Evolutionary conservation across 2,797 vertebrate genomes (phyloP), one percentile per base, ranked within the genome.

Genomic region (Morelia viridis): DNA sequence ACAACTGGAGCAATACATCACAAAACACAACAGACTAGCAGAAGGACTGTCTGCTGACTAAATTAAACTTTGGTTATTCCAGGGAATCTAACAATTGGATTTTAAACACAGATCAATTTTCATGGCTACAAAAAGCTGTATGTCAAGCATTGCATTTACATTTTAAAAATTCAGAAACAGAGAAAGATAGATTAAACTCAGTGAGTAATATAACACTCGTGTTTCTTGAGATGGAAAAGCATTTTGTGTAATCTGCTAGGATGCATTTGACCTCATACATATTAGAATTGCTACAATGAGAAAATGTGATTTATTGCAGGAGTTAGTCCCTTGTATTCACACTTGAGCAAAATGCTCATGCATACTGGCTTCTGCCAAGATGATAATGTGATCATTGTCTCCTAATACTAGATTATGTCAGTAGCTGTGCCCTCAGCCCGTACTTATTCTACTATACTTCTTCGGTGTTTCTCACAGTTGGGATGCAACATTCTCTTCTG

Each of bases 251-350:
- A 83, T 95, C 96, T 90, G 1, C 17, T 95, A 10, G 87, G 85
- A 92, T 90, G 89, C 57, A 7, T 95, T 96, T 95, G 92, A 93
- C 90, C 89, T 95, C 90, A 89, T 90, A 93, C 0, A 0, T 93
- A 95, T 90, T 95, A 87, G 62, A 68, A 92, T 94, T 93, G 28
- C 60, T 93, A 50, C 6, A 92, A 26, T 65, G 85, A 95, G 91
- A 95, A 95, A 94, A 94, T 6, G 15, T 95, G 95, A 95, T 96
- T 96, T 94, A 96, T 95, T 96, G 91, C 57, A 91, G 57, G 87
- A 94, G 90, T 93, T 94, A 71, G 7, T n/a, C 94, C 92, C 76
- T 53, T 89, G 85, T 90, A 91, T 94, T 94, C 93, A 60, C 83
- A 64, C 65, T 93, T 60, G 87, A 95, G 13, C 1, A 10, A 85